A percentile compares a stretch with the other conserved stretches of the same genome.
Evolutionary conservation across 1,140 invertebrate species (phyloP).

Genomic region (Solenopsis invicta): DNA sequence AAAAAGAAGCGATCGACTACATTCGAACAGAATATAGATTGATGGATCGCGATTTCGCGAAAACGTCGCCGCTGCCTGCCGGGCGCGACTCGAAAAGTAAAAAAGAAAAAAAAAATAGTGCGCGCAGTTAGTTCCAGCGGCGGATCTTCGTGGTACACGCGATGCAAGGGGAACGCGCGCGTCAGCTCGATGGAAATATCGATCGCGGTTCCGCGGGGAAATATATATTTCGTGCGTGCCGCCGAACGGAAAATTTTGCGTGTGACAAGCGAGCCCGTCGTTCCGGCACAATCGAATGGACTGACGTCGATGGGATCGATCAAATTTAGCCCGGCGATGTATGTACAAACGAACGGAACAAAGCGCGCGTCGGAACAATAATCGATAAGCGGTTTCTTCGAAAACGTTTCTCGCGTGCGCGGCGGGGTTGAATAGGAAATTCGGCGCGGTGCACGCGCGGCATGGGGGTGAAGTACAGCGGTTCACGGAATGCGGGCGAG

Average conservation of each 20-base stretch:
- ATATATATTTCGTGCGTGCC: constrained; percentile 29
- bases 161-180: constrained; percentile 12
- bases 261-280: constrained; percentile 3
- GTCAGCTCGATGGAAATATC: constrained; percentile 46
- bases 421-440: constrained; percentile 4
- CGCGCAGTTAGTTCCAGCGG: background rate
- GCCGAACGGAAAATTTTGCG: constrained; percentile 27
- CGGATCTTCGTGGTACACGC: constrained; percentile 3
- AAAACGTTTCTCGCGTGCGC: background rate
- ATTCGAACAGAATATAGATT: constrained; percentile 9
- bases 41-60: constrained; percentile 14
- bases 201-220: constrained; percentile 31
- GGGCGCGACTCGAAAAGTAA: background rate
- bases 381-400: background rate
- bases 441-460: background rate
- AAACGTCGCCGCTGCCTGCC: background rate
- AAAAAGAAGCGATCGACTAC: background rate
- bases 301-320: constrained; percentile 20
- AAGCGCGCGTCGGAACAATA: background rate
- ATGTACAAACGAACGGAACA: background rate
- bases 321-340: constrained; percentile 2
- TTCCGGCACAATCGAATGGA: background rate
- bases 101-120: background rate
- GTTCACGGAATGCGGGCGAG: constrained; percentile 33
- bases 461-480: background rate